These are phyloP conservation scores for Microctonus aethiopoides DNA, from an alignment of 2,888 invertebrate genomes.

Conservation along the genomic window DNA sequence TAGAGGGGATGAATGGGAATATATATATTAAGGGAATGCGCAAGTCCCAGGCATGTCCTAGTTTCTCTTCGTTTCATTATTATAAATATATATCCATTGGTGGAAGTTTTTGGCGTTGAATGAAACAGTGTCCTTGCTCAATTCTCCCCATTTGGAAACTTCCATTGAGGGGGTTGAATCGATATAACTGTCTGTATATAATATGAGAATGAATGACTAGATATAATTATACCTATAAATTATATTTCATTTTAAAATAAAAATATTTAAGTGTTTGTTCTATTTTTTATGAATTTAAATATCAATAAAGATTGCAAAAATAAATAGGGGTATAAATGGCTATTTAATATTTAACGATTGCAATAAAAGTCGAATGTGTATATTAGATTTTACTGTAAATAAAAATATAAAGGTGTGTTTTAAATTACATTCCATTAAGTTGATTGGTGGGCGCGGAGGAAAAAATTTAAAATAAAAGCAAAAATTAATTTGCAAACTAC, in stretches of 20 bases:
- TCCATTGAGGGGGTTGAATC: conserved; percentile 15
- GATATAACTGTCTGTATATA: conserved; percentile 8
- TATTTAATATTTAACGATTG: not conserved
- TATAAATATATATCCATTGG: no score
- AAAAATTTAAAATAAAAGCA: no score
- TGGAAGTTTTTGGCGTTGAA: not conserved
- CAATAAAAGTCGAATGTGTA: not conserved
- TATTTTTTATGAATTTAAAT: no score
- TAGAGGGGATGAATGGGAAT: conserved; percentile 41
- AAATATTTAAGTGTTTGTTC: no score
- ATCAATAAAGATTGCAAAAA: no score
- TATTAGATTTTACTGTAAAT: not conserved
- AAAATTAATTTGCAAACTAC: conserved; percentile 48
- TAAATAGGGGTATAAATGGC: no score
- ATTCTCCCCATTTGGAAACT: not conserved
- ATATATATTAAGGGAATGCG: conserved; percentile 18
- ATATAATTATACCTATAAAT: no score
- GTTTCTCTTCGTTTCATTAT: conserved; percentile 20
- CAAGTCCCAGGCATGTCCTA: conserved; percentile 20
- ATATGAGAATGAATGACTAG: conserved; percentile 22
- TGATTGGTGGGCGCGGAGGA: conserved; percentile 43
- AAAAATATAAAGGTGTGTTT: conserved; percentile 59
- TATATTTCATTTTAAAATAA: no score
- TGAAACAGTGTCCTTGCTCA: not conserved
- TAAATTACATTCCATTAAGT: conserved; percentile 52